Base-by-base conservation (phyloP, 2,797 vertebrate species). In the Mareca penelope region DNA sequence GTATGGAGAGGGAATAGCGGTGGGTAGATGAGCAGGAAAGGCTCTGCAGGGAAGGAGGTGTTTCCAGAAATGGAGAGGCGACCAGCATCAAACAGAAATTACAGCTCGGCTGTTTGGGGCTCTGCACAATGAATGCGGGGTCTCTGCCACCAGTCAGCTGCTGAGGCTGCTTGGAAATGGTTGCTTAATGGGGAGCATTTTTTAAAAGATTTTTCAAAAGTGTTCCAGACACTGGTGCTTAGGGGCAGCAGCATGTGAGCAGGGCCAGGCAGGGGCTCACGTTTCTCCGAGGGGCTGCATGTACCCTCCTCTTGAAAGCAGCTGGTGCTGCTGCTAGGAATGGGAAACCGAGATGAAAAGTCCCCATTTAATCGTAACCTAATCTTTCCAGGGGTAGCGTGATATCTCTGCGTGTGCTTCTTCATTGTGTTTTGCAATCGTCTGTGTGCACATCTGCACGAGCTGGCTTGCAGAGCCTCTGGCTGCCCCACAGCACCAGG, bases 71-170 rank as follows among this genome's bases (percentile, higher is more conserved):
- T 0, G 3, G 53, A 88, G 65, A n/a, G 9, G 14, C 21, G 2
- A 1, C 19, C 59, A 46, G 39, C 14, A 26, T 31, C 1, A 1
- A 70, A 48, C 2, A 44, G 46, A 76, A 93, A 29, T 42, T 26
- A 21, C 0, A 2, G 16, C 0, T 4, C 0, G 0, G 3, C 23
- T 72, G 29, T 50, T 60, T 24, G 0, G 0, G 52, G 12, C 19
- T 80, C 56, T 68, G 17, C 2, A 0, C 35, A 11, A n/a, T 69
- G 52, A 61, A 75, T 16, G 9, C 0, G 0, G 19, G 22, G 26
- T 19, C 23, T 73, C n/a, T 50, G 37, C 29, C 35, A 18, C 24
- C 44, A 65, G 21, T 31, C 22, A 46, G 55, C 3, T 2, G 1
- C 9, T 23, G 33, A 13, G 29, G 6, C 8, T 26, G 7, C 48